These are phyloP conservation scores for Ochropleura plecta DNA, from an alignment of 2,888 invertebrate species.

Conservation along the genomic window DNA sequence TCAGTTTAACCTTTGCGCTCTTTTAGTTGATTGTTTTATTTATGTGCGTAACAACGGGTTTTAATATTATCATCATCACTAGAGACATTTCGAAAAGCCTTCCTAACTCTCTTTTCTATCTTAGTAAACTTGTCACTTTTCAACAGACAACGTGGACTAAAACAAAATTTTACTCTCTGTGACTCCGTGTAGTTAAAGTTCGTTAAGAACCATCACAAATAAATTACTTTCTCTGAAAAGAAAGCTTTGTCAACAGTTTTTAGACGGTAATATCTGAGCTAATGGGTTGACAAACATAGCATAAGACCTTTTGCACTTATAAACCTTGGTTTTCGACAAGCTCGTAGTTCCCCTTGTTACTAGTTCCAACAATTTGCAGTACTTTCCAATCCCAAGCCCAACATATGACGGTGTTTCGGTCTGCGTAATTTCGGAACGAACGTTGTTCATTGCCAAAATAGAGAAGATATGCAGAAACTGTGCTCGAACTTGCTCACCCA, in stretches of 20 bases:
- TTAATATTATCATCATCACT: conserved; percentile 16
- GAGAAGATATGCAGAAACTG: conserved; percentile 21
- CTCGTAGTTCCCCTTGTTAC: neutral
- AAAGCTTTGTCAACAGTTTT: neutral
- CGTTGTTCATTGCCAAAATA: conserved; percentile 23
- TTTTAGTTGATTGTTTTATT: conserved; percentile 51
- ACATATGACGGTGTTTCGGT: neutral
- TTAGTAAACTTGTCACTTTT: neutral
- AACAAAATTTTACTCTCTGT: neutral
- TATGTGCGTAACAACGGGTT: conserved; percentile 37
- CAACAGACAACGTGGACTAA: neutral
- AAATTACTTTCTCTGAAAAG: neutral
- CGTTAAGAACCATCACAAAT: too few species aligned
- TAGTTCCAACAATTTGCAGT: neutral
- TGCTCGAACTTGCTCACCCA: conserved; percentile 24
- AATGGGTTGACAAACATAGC: neutral
- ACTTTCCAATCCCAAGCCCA: neutral
- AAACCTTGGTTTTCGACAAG: neutral
- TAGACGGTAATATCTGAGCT: neutral
- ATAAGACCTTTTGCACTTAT: neutral
- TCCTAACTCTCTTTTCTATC: neutral
- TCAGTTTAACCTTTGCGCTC: conserved; percentile 52
- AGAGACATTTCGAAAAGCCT: neutral
- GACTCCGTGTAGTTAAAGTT: neutral
- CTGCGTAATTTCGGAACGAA: neutral